Base-by-base conservation (phyloP, 2,797 vertebrate species). In the Decapterus maruadsi region DNA sequence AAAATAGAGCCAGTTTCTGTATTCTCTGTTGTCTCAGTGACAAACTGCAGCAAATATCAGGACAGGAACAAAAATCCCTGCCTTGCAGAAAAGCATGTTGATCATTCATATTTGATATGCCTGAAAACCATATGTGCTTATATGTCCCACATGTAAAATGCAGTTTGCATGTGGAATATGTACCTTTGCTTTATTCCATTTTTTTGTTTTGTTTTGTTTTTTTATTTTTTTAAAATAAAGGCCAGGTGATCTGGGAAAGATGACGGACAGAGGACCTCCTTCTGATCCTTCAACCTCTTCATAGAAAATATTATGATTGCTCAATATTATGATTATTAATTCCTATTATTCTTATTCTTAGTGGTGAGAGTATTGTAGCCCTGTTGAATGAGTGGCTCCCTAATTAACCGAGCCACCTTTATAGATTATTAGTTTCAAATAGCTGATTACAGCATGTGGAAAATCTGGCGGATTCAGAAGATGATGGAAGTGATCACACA, bases 1-100 rank as follows among this genome's bases (percentile, higher is more conserved):
- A 81, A 85, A 86, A 82, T 56, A 77, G n/a, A 60, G 34, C 48
- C 26, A 26, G 48, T 63, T 64, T 82, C 13, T 26, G 22, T 66
- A 6, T 0, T n/a, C 58, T 43, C 3, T 55, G 5, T 59, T 40
- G 1, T 36, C 46, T 62, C 16, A 13, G 42, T 46, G 48, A 62
- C 31, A 66, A 19, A 34, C 4, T 43, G 38, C 31, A 48, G 48
- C 20, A 68, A 66, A 77, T 45, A 71, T 68, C 58, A 60, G 26
- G 10, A 17, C 8, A 38, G 17, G 34, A 29, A 43, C 40, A 20
- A 68, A 56, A 40, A 42, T 20, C 1, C 19, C 19, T 67, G 4
- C 17, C 22, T 31, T 29, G 3, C 1, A 40, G 45, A 55, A 62
- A 29, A 50, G 13, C 13, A 22, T 14, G 8, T 38, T 10, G n/a